Base-by-base conservation (phyloP, 2,797 vertebrate species). In the Cirrhinus molitorella region DNA sequence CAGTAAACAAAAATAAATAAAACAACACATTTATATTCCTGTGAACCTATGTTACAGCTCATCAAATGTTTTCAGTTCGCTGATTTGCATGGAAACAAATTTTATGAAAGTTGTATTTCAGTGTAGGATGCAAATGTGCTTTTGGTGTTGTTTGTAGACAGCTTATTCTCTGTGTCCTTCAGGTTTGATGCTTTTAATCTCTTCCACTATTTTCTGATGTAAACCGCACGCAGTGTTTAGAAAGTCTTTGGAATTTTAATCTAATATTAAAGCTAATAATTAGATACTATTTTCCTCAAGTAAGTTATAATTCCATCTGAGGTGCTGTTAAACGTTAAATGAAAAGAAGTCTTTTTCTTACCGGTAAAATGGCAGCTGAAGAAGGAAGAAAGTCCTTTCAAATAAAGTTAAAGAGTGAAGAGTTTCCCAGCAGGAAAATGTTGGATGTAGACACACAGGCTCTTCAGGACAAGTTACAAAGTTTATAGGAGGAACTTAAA, bases 71-170 rank as follows among this genome's bases (percentile, higher is more conserved):
- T 71, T 13, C 66, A 12, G 40, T 53, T 43, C 31, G 4, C 49
- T 68, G 25, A 88, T 88, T 88, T 88, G 85, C 86, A 86, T 88
- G 72, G 21, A 84, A 77, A 65, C 80, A 80, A 73, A 88, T 86
- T 85, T 80, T 28, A 66, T 47, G 34, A 16, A 63, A 72, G 79
- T 14, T 23, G 23, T 0, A 13, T 37, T 85, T 78, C 83, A 73
- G 79, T 59, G 16, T 43, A 51, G 21, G 21, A 87, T 88, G 83
- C 87, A 88, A 88, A 86, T 81, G 19, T 55, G 25, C 59, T 63
- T 61, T 31, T 17, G 37, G 13, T 16, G 43, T 61, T 67, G 34
- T 40, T 63, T n/a, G 25, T 25, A 11, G 21, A 40, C 31, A n/a
- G 40, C 25, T 47, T 23, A 31, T 51, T 40, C 66, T 76, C 43